phyloP scores from a whole-genome alignment of 2,888 invertebrate species.

The Mayetiola destructor region DNA sequence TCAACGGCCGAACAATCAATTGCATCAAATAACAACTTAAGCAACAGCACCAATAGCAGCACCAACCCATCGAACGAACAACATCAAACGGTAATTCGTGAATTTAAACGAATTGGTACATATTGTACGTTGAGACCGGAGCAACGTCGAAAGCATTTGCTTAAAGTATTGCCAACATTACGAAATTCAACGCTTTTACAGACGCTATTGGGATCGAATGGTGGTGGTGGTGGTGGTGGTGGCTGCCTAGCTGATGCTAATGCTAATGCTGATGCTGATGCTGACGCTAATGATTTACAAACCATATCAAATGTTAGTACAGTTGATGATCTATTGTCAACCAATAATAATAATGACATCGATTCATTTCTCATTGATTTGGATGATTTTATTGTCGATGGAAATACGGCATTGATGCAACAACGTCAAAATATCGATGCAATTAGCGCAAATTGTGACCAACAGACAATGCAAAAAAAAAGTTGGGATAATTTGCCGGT shows the following conservation, averaged over 20 bases:
- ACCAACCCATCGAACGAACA: background rate
- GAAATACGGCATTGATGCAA: background rate
- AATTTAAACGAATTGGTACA: constrained; percentile 12
- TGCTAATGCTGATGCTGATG: background rate
- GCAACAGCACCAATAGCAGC: background rate
- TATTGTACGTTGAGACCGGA: constrained; percentile 15
- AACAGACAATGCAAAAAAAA: background rate
- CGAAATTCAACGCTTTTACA: constrained; percentile 7
- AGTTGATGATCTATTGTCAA: background rate
- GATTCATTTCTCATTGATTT: constrained; percentile 7
- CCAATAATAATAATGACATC: constrained; percentile 4
- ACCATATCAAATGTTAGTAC: background rate
- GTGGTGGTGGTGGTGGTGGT: background rate
- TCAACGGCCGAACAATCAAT: background rate
- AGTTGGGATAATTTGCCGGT: background rate
- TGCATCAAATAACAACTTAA: background rate
- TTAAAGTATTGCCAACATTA: constrained; percentile 8
- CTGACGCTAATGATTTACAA: too few relatives aligned
- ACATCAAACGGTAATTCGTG: constrained; percentile 4
- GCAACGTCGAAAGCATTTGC: constrained; percentile 10
- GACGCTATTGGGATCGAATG: background rate
- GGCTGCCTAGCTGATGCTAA: background rate
- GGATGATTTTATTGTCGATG: constrained; percentile 3
- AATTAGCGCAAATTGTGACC: background rate
- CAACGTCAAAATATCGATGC: background rate